phyloP scores from a whole-genome alignment of 2,797 vertebrate species.

The Pampus argenteus region DNA sequence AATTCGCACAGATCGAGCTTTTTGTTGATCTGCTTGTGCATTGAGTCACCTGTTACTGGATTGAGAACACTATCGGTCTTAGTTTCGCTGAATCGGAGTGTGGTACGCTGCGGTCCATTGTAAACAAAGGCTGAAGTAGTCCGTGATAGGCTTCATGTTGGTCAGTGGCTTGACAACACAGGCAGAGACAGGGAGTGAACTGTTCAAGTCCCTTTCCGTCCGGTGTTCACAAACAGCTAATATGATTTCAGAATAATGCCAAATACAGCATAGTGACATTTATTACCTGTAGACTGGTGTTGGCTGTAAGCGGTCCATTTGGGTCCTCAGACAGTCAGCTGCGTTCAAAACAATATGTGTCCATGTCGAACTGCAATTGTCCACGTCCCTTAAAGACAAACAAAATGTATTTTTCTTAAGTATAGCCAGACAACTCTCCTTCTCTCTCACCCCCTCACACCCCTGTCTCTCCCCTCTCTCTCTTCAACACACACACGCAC shows the following conservation, averaged over 20 bases:
- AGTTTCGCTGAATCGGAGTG: no score
- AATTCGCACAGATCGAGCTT: conserved; percentile 41
- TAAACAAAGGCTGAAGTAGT: conserved; percentile 80
- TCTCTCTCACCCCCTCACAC: conserved; percentile 50
- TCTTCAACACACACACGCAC: conserved; percentile 43
- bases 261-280: conserved; percentile 48
- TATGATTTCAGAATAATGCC: conserved; percentile 26
- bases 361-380: conserved; percentile 41
- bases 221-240: conserved; percentile 21
- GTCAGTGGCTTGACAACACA: conserved; percentile 62
- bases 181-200: conserved; percentile 59
- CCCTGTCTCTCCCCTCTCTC: conserved; percentile 56
- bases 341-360: conserved; percentile 40
- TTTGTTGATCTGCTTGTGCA: conserved; percentile 51
- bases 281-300: conserved; percentile 64
- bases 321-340: conserved; percentile 32
- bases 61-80: conserved; percentile 36
- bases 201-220: conserved; percentile 52
- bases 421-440: conserved; percentile 63
- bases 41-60: conserved; percentile 77
- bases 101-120: conserved; percentile 52
- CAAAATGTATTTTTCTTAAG: conserved; percentile 59
- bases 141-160: conserved; percentile 38
- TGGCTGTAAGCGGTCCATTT: conserved; percentile 31
- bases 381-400: conserved; percentile 43